Evolutionary conservation across 2,797 vertebrate genomes (phyloP).

Genomic region (Darevskia nairensis): DNA sequence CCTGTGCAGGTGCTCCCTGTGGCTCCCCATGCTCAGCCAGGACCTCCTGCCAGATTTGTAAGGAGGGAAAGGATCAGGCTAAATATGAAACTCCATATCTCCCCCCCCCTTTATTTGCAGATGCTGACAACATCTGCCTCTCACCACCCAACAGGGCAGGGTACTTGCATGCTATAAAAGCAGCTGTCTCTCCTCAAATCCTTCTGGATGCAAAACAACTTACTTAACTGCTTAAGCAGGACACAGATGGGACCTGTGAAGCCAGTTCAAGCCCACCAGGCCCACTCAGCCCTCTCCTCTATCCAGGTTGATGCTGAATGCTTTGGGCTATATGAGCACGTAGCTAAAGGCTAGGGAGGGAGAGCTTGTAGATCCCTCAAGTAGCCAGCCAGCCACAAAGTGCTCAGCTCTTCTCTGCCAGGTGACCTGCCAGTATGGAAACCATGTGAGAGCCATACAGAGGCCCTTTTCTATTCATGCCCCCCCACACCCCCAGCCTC

Average conservation of each 20-base stretch:
- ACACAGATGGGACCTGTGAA: neutral
- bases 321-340: too few species aligned
- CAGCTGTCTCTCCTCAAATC: neutral
- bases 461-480: neutral
- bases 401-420: neutral
- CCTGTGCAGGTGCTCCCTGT: neutral
- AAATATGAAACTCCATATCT: neutral
- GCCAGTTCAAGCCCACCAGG: neutral
- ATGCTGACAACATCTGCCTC: neutral
- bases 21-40: neutral
- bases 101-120: neutral
- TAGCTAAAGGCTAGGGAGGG: neutral
- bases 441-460: neutral
- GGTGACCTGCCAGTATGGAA: too few species aligned
- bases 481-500: too few species aligned
- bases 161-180: neutral
- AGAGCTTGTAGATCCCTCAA: neutral
- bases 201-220: neutral
- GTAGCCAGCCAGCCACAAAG: neutral
- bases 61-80: neutral
- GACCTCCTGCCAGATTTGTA: neutral
- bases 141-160: neutral
- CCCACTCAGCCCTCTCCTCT: neutral
- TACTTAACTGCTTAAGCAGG: neutral
- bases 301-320: neutral